These are phyloP conservation scores for Mixornis gularis DNA, from an alignment of 2,113 vertebrate species.

Conservation along the genomic window DNA sequence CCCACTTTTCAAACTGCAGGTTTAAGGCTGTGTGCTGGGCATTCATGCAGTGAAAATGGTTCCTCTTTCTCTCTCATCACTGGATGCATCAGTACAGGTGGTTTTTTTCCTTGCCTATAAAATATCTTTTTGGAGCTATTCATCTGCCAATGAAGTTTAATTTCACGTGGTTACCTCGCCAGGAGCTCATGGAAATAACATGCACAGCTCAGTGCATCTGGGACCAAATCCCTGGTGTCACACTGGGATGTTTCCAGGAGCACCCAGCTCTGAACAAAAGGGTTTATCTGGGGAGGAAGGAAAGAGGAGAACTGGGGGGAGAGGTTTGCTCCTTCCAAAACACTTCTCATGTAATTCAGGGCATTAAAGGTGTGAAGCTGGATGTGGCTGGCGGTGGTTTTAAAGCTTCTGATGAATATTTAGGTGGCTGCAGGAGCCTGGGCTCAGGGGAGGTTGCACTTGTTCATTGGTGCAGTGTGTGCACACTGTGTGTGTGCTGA, in stretches of 20 bases:
- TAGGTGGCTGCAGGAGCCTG: background rate
- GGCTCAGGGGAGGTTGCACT: background rate
- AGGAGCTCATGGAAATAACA: background rate
- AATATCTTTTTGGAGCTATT: background rate
- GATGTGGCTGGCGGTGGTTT: background rate
- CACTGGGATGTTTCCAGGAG: background rate
- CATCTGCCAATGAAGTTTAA: background rate
- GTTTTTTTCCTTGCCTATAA: background rate
- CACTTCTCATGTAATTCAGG: background rate
- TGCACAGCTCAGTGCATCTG: background rate
- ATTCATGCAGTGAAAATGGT: background rate
- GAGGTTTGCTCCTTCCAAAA: background rate
- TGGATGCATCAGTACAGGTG: background rate
- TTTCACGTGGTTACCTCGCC: background rate
- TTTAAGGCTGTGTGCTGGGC: background rate
- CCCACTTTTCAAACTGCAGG: background rate
- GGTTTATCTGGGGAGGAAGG: background rate
- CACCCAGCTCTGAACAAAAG: background rate
- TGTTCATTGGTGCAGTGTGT: rapidly evolving
- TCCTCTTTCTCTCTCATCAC: background rate
- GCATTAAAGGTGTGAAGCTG: background rate
- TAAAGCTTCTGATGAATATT: background rate
- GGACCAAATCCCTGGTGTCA: background rate
- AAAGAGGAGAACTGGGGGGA: background rate
- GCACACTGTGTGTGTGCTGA: background rate